Conservation (phyloP, 2,888 invertebrate genomes). For the Drosophila quinaria region DNA sequence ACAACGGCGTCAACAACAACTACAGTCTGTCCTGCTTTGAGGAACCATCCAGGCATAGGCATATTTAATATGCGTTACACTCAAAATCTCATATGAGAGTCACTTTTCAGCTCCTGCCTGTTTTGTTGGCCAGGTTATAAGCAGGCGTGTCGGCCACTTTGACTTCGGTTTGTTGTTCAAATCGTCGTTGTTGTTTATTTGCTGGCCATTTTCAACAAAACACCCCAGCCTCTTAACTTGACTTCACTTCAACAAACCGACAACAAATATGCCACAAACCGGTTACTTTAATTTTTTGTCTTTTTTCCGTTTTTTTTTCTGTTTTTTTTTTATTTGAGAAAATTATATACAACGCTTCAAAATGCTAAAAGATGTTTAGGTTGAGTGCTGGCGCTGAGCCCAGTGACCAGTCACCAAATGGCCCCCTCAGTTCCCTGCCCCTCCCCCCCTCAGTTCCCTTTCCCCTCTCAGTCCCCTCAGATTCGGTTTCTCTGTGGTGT, state of each 20-base stretch:
- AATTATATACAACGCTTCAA: constrained; percentile 65
- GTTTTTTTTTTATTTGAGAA: constrained; percentile 34
- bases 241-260: constrained; percentile 29
- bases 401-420: constrained; percentile 21
- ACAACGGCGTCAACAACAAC: background rate
- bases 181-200: constrained; percentile 66
- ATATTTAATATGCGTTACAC: constrained; percentile 26
- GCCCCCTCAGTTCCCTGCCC: background rate
- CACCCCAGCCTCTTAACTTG: constrained; percentile 52
- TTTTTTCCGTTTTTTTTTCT: constrained; percentile 37
- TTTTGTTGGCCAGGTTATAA: constrained; percentile 41
- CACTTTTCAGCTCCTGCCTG: constrained; percentile 10
- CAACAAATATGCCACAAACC: constrained; percentile 64
- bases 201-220: constrained; percentile 73
- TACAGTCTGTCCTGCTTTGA: background rate
- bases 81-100: background rate
- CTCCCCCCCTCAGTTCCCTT: background rate
- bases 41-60: background rate
- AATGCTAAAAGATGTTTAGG: constrained; percentile 77
- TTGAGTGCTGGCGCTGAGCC: constrained; percentile 58
- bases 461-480: constrained; percentile 1
- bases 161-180: constrained; percentile 52
- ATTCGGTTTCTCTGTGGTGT: constrained; percentile 58
- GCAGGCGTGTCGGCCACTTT: constrained; percentile 62
- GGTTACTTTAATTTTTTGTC: constrained; percentile 56